Percentiles rank a stretch among this genome's conserved stretches.
These are phyloP conservation scores for Pristionchus japonicus DNA, from an alignment of 2,888 invertebrate species.

Conservation along the genomic window DNA sequence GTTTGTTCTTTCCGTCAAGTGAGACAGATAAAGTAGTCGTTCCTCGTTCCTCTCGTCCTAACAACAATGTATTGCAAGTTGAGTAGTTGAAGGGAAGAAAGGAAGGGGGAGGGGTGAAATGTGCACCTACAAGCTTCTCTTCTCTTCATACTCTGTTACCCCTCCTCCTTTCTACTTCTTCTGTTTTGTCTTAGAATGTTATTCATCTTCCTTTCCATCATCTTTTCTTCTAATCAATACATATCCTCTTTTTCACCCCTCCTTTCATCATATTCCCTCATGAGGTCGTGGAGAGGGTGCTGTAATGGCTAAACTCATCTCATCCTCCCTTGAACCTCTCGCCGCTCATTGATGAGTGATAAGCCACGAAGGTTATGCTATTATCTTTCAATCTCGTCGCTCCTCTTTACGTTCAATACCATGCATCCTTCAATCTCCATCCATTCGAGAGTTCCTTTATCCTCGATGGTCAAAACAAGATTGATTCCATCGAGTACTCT, in stretches of 20 bases:
- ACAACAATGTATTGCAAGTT: neutral
- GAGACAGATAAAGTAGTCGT: neutral
- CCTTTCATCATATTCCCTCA: neutral
- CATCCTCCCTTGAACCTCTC: constrained; percentile 14
- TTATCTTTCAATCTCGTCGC: neutral
- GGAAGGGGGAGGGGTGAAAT: neutral
- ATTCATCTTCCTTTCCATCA: neutral
- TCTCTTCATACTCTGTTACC: neutral
- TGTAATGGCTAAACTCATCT: constrained; percentile 25
- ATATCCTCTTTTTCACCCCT: neutral
- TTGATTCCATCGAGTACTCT: neutral
- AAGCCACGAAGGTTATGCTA: constrained; percentile 24
- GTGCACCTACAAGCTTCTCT: neutral
- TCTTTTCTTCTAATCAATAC: neutral
- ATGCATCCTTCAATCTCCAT: too few relatives aligned
- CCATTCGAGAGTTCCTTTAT: neutral
- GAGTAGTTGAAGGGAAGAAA: neutral
- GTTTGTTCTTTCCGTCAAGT: neutral
- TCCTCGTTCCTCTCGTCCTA: neutral
- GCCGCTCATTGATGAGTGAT: neutral
- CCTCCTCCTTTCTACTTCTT: neutral
- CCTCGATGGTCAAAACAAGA: neutral
- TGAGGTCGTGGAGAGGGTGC: neutral
- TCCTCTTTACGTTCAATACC: neutral
- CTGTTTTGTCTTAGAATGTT: neutral